Percentiles rank a stretch among this genome's conserved stretches.
Conservation (phyloP, 2,797 vertebrate genomes). For the Balearica regulorum region DNA sequence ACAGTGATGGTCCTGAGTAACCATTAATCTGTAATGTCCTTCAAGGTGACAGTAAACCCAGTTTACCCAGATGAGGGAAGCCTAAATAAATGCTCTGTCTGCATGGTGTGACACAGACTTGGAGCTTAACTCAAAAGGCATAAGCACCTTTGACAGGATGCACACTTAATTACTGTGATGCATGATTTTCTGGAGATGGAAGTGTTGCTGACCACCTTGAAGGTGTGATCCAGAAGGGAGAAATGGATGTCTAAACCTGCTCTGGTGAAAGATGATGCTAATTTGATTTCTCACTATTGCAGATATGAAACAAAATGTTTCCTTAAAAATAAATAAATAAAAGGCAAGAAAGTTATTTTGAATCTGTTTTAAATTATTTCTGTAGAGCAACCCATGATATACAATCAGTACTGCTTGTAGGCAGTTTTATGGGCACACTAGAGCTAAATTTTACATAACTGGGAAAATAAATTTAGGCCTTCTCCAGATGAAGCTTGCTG, state of each 20-base stretch:
- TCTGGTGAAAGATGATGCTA: neutral
- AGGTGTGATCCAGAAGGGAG: neutral
- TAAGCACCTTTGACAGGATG: neutral
- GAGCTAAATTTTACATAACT: conserved; percentile 62
- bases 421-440: conserved; percentile 39
- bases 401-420: conserved; percentile 30
- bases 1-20: neutral
- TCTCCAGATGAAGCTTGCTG: conserved; percentile 24
- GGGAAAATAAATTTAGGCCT: conserved; percentile 59
- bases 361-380: conserved; percentile 34
- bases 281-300: neutral
- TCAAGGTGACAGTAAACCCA: neutral
- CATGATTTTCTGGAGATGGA: neutral
- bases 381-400: conserved; percentile 26
- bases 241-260: neutral
- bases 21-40: neutral
- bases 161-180: neutral
- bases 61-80: neutral
- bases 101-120: neutral
- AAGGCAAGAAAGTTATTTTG: neutral
- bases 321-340: neutral
- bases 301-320: neutral
- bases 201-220: neutral
- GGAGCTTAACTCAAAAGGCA: neutral
- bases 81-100: neutral